Evolutionary conservation across 2,888 invertebrate genomes (phyloP).

Genomic region (Eupithecia insigniata): DNA sequence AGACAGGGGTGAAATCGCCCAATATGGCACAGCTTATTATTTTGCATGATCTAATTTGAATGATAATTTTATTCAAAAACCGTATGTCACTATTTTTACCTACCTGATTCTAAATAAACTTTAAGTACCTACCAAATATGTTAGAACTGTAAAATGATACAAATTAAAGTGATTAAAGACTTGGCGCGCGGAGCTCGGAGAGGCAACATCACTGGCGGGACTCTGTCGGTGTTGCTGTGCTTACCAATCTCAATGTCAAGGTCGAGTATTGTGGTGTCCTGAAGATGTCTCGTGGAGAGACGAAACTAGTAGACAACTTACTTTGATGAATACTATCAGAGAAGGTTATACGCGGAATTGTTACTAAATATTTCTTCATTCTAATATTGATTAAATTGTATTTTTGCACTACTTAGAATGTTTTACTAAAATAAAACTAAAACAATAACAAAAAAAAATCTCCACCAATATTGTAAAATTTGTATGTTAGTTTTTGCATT

Average conservation of each 20-base stretch:
- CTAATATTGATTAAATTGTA: neutral
- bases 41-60: slow-evolving; percentile 61
- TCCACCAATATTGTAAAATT: neutral
- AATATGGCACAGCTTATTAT: slow-evolving; percentile 62
- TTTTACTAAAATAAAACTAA: neutral
- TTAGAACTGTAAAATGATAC: neutral
- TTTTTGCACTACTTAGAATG: neutral
- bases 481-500: neutral
- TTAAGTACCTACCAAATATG: neutral
- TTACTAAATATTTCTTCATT: too few species aligned
- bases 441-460: too few species aligned
- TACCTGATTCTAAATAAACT: neutral
- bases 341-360: too few species aligned
- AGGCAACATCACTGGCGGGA: too few species aligned
- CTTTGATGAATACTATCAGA: too few species aligned
- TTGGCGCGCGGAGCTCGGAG: too few species aligned
- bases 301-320: too few species aligned
- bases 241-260: too few species aligned
- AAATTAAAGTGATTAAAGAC: neutral
- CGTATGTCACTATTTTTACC: slow-evolving; percentile 57
- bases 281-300: too few species aligned
- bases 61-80: slow-evolving; percentile 71
- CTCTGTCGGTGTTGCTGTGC: too few species aligned
- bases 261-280: too few species aligned
- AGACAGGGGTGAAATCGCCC: slow-evolving; percentile 53